Evolutionary conservation across 2,113 vertebrate species (phyloP).

Genomic region (Otocyon megalotis): DNA sequence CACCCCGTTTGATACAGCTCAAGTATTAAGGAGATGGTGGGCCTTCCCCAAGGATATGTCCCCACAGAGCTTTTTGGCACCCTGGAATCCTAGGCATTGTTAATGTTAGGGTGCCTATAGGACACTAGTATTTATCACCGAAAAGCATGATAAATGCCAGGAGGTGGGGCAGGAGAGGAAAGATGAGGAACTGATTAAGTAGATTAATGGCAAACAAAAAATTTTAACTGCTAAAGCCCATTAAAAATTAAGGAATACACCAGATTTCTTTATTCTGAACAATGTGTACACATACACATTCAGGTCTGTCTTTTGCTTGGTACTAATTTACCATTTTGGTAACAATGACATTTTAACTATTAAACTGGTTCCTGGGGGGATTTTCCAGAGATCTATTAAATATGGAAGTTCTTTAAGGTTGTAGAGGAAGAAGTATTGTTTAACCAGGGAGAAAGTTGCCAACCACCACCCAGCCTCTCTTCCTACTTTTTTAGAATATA

Average conservation of each 20-base stretch:
- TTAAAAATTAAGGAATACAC: constrained; percentile 45
- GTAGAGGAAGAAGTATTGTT: neutral
- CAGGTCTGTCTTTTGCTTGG: constrained; percentile 28
- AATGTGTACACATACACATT: neutral
- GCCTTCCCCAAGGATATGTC: neutral
- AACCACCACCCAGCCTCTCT: constrained; percentile 11
- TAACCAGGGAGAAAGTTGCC: constrained; percentile 33
- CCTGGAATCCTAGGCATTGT: neutral
- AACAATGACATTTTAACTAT: constrained; percentile 13
- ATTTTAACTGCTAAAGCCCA: constrained; percentile 47
- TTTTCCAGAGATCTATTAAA: constrained; percentile 55
- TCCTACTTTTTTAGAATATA: constrained; percentile 8
- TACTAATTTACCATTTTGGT: constrained; percentile 40
- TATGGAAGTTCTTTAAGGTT: constrained; percentile 24
- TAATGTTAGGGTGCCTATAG: neutral
- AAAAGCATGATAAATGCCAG: neutral
- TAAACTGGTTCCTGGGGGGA: neutral
- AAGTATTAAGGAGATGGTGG: neutral
- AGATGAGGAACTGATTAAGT: constrained; percentile 45
- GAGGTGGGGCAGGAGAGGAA: neutral
- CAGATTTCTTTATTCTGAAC: constrained; percentile 41
- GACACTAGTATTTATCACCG: neutral
- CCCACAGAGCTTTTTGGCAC: neutral
- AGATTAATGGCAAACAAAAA: neutral
- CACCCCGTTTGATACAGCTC: neutral